These are phyloP conservation scores for Telmatochromis sp. DNA, from an alignment of 2,113 vertebrate species.

Conservation along the genomic window DNA sequence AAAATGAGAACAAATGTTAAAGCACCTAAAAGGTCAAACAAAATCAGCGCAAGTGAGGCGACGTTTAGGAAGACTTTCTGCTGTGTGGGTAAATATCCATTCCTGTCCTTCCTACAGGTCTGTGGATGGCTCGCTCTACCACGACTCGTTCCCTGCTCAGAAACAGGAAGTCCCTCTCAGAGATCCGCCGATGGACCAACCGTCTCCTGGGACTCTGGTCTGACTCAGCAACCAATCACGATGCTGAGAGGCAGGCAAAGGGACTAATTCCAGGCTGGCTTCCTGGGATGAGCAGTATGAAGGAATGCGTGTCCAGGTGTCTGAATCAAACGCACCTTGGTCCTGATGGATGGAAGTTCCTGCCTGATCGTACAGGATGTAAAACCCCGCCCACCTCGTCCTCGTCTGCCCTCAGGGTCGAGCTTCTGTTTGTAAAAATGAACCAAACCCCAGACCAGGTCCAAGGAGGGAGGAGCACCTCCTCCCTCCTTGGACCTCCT, in stretches of 20 bases:
- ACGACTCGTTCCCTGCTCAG: slow-evolving; percentile 63
- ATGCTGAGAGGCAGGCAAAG: background rate
- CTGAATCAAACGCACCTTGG: background rate
- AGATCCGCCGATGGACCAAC: slow-evolving; percentile 65
- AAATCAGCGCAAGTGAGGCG: background rate
- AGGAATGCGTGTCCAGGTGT: background rate
- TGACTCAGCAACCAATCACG: slow-evolving; percentile 43
- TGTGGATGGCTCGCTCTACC: slow-evolving; percentile 68
- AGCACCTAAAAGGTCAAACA: accelerated
- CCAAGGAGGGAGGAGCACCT: background rate
- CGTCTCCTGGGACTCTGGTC: slow-evolving; percentile 79
- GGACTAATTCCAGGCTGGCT: background rate
- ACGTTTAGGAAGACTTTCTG: background rate
- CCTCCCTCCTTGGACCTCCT: accelerated
- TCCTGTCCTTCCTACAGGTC: slow-evolving; percentile 55
- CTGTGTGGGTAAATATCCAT: background rate
- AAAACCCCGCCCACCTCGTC: background rate
- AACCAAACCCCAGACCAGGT: background rate
- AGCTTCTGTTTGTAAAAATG: background rate
- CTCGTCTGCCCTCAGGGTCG: background rate
- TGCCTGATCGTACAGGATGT: background rate
- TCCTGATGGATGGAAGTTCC: background rate
- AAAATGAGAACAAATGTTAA: background rate
- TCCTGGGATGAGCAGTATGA: background rate
- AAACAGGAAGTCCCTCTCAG: slow-evolving; percentile 73